Evolutionary conservation across 2,113 vertebrate genomes (phyloP), one percentile per base, ranked within the genome.

Genomic region (Alectura lathami): DNA sequence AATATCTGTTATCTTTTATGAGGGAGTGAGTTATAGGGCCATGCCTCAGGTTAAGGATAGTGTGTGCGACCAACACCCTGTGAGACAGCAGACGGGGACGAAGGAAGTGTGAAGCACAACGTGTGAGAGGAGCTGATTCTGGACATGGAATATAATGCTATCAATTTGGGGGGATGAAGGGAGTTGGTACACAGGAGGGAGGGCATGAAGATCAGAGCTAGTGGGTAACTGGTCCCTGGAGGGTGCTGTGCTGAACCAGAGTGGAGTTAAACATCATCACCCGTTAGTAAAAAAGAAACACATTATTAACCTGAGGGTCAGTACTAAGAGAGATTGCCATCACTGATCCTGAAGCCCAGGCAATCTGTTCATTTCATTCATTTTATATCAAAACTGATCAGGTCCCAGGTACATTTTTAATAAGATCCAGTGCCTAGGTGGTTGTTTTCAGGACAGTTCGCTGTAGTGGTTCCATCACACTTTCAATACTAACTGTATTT

Each of bases 61-160:
- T 34, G 30, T 2, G 1, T 40, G 34, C 63, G 73, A 20, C 45
- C 69, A 32, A 34, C 18, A 8, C 0, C 0, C 13, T 53, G 14
- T 38, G 6, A 54, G 53, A 36, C 32, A 60, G 32, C 23, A 74
- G 62, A 34, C 40, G 76, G 59, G 43, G 34, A 26, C 45, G 6
- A 56, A 29, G 36, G 30, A 77, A 50, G 21, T 13, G n/a, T 34
- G 68, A 78, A 86, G 42, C 32, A 53, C 14, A 4, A 5, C 14
- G 3, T 8, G 1, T 67, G 13, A 68, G 5, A 2, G 20, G 5
- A 74, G 5, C 32, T 59, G 50, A 2, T 2, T 69, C 74, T 40
- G 13, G 7, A 2, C 36, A 14, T 36, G 27, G 17, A 32, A 13
- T 63, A 27, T 32, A 57, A 6, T 42, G 2, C 29, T 63, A 20